Conservation (phyloP, 1,140 invertebrate genomes). For the Trypoxylus dichotomus region DNA sequence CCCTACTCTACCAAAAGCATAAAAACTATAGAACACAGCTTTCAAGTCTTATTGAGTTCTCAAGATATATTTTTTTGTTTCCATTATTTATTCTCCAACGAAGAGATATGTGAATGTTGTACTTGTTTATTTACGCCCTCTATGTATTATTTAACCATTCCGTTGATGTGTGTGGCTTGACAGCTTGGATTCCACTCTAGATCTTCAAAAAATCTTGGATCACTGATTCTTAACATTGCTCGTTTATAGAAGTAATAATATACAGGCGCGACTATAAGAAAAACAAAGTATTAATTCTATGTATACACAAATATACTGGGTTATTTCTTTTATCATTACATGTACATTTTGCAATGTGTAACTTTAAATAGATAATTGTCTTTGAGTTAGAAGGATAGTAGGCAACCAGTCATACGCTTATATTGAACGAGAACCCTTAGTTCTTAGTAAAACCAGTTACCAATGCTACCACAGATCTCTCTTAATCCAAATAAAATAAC, state of each 20-base stretch:
- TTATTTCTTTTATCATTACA: no score
- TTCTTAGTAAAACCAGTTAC: no score
- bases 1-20: background rate
- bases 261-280: slow-evolving; percentile 65
- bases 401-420: no score
- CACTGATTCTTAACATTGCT: slow-evolving; percentile 67
- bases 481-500: no score
- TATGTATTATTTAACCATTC: slow-evolving; percentile 12
- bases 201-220: slow-evolving; percentile 74
- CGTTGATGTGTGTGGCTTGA: slow-evolving; percentile 20
- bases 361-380: no score
- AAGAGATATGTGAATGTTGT: slow-evolving; percentile 19
- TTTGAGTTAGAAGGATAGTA: no score
- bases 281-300: background rate
- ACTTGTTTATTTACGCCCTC: background rate
- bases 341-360: no score
- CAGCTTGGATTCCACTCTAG: slow-evolving; percentile 66
- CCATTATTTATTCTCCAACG: background rate
- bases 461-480: no score
- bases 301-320: no score
- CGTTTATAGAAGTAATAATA: slow-evolving; percentile 77
- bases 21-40: slow-evolving; percentile 23
- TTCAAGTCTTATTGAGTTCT: slow-evolving; percentile 24
- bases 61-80: slow-evolving; percentile 15
- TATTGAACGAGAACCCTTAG: no score